Percentiles rank a stretch among this genome's conserved stretches.
Evolutionary conservation across 2,888 invertebrate species (phyloP).

Genomic region (Sphinx pinastri): DNA sequence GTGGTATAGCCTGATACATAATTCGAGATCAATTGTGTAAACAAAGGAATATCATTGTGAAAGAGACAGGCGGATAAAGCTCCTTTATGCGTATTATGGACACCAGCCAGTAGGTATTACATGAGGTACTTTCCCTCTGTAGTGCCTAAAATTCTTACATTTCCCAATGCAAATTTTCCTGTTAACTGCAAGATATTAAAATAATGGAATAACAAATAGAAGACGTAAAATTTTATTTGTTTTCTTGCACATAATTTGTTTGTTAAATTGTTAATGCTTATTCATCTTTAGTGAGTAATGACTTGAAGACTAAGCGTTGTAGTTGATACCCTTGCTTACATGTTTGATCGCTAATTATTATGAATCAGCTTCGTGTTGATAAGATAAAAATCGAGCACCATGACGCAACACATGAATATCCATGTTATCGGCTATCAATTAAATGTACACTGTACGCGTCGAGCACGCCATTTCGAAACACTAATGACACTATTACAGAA

Average conservation of each 20-base stretch:
- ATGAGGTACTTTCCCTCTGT: background rate
- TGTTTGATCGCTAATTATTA: background rate
- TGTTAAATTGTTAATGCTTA: too few species aligned
- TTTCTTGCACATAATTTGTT: background rate
- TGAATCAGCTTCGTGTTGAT: slow-evolving; percentile 38
- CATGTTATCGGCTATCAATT: slow-evolving; percentile 43
- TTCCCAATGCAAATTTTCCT: too few species aligned
- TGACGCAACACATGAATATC: slow-evolving; percentile 53
- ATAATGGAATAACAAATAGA: background rate
- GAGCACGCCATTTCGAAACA: slow-evolving; percentile 40
- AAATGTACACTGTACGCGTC: slow-evolving; percentile 40
- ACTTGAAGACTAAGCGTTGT: background rate
- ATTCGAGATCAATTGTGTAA: slow-evolving; percentile 25
- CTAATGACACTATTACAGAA: slow-evolving; percentile 34
- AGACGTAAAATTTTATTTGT: background rate
- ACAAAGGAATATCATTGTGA: background rate
- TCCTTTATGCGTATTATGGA: background rate
- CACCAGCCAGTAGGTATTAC: background rate
- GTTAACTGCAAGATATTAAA: too few species aligned
- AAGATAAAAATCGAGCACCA: slow-evolving; percentile 44
- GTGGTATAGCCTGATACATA: slow-evolving; percentile 29
- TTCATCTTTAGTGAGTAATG: too few species aligned
- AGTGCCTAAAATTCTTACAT: background rate
- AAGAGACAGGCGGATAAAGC: too few species aligned
- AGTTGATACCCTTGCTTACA: background rate